A percentile compares a stretch with the other conserved stretches of the same genome.
These are phyloP conservation scores for Jaculus jaculus DNA, from an alignment of 2,113 vertebrate genomes.

Conservation along the genomic window DNA sequence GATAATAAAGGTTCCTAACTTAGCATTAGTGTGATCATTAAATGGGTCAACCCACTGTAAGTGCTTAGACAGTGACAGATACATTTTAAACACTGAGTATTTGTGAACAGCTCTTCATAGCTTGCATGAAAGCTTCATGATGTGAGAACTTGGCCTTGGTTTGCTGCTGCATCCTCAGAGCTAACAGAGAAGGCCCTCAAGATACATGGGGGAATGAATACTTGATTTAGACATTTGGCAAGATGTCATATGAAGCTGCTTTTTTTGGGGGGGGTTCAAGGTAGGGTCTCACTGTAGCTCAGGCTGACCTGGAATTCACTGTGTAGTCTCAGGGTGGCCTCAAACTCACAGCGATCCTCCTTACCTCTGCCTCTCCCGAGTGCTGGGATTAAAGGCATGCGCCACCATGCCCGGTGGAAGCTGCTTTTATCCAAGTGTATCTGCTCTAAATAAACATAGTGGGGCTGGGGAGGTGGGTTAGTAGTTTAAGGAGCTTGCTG, in stretches of 20 bases:
- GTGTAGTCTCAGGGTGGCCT: too few species aligned
- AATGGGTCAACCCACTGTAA: not conserved
- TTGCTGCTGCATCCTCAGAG: not conserved
- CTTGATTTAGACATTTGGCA: not conserved
- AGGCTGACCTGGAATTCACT: too few species aligned
- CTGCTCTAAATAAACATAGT: not conserved
- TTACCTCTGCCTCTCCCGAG: too few species aligned
- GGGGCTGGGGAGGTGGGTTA: too few species aligned
- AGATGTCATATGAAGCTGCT: not conserved
- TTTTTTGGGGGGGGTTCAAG: too few species aligned
- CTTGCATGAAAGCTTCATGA: not conserved
- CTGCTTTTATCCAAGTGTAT: not conserved
- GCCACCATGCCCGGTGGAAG: too few species aligned
- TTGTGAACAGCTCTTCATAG: not conserved
- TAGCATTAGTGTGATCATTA: not conserved
- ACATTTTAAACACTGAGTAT: not conserved
- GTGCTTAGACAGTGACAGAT: not conserved
- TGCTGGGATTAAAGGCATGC: too few species aligned
- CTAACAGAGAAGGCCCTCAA: not conserved
- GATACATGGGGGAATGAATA: not conserved
- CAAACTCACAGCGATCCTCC: too few species aligned
- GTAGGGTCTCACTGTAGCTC: too few species aligned
- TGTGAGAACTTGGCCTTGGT: not conserved
- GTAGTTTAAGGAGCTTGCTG: too few species aligned
- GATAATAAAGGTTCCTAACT: not conserved